Conservation (phyloP, 1,140 invertebrate species). For the Drosophila navojoa region DNA sequence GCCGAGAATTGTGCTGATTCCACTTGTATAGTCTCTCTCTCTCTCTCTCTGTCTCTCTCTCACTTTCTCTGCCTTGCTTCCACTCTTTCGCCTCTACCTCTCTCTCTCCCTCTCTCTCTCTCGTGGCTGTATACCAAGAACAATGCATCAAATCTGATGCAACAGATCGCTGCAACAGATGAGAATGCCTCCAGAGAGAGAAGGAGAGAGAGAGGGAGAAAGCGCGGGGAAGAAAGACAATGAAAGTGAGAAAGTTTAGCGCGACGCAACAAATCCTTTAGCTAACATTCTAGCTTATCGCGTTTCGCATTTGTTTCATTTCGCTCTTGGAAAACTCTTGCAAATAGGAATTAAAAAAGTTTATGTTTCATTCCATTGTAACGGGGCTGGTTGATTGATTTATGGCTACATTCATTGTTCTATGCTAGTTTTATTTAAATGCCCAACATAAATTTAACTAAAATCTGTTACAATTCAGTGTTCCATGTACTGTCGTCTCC, state of each 20-base stretch:
- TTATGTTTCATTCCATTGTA: neutral
- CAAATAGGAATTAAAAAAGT: neutral
- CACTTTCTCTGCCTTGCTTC: neutral
- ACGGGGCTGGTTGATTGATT: neutral
- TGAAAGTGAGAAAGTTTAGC: neutral
- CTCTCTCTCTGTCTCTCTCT: neutral
- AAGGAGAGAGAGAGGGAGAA: no score
- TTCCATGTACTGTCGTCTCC: neutral
- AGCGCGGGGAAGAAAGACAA: no score
- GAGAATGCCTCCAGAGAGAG: neutral
- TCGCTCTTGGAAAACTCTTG: neutral
- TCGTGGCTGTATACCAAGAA: conserved; percentile 10
- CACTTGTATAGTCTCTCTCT: conserved; percentile 6
- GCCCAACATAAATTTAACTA: neutral
- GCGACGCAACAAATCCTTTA: conserved; percentile 11
- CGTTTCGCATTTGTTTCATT: neutral
- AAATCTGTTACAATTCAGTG: neutral
- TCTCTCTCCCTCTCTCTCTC: neutral
- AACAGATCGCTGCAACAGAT: conserved; percentile 32
- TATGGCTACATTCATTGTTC: neutral
- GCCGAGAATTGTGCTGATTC: conserved; percentile 11
- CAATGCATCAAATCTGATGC: conserved; percentile 42
- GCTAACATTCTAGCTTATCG: conserved; percentile 10
- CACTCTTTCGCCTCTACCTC: neutral
- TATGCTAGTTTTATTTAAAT: neutral